Conservation (phyloP, 2,888 invertebrate species). For the Tetranychus truncatus region DNA sequence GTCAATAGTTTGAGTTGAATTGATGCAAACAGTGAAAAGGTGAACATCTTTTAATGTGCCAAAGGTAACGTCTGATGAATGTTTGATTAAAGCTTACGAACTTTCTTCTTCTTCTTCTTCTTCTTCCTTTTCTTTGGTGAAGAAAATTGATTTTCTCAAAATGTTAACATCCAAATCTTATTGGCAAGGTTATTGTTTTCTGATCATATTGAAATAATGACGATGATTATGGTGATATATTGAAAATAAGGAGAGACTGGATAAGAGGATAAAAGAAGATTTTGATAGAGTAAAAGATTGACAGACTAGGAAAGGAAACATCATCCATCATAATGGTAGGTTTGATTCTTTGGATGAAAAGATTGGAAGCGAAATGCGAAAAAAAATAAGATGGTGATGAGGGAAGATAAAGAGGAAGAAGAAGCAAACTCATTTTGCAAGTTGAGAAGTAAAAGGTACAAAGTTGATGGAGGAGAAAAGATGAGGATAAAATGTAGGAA, state of each 20-base stretch:
- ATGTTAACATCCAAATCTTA: too few species aligned
- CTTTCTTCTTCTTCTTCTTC: too few species aligned
- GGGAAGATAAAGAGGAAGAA: neutral
- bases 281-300: neutral
- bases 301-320: neutral
- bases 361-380: neutral
- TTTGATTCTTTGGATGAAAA: neutral
- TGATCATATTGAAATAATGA: too few species aligned
- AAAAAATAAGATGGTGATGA: neutral
- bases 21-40: too few species aligned
- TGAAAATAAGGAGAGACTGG: neutral
- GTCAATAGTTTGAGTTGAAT: too few species aligned
- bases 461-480: neutral
- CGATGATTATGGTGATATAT: neutral
- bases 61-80: too few species aligned
- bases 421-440: neutral
- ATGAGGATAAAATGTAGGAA: neutral
- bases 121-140: too few species aligned
- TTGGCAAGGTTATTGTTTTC: too few species aligned
- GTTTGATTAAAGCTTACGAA: too few species aligned
- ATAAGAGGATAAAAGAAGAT: neutral
- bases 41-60: too few species aligned
- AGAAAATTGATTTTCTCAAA: too few species aligned
- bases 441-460: neutral
- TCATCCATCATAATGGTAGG: neutral